Percentiles rank a stretch among this genome's conserved stretches.
phyloP scores from a whole-genome alignment of 2,888 invertebrate species.

The Siphlonurus alternatus region DNA sequence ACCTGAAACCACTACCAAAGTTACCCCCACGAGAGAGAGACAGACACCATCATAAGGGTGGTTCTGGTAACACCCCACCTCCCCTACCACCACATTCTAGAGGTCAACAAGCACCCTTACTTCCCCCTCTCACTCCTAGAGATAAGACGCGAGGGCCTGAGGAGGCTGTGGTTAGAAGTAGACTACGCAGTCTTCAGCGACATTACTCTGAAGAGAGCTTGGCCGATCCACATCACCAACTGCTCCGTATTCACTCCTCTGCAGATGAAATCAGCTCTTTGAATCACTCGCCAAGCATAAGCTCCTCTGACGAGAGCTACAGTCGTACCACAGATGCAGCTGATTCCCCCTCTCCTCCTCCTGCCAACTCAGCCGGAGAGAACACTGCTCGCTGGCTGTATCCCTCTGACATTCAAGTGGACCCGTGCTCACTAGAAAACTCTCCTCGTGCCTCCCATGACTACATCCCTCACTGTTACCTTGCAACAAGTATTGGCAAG shows the following conservation, averaged over 20 bases:
- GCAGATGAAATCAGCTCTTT: conserved; percentile 69
- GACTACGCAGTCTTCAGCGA: conserved; percentile 29
- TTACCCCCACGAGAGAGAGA: conserved; percentile 29
- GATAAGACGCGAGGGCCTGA: conserved; percentile 14
- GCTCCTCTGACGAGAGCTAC: conserved; percentile 72
- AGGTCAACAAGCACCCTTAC: conserved; percentile 12
- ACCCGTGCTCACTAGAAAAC: conserved; percentile 27
- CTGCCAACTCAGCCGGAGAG: conserved; percentile 26
- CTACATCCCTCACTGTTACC: conserved; percentile 32
- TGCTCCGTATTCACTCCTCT: conserved; percentile 50
- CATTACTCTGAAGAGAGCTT: conserved; percentile 51
- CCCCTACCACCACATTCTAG: conserved; percentile 11
- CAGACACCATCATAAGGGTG: conserved; percentile 2
- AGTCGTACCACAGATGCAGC: conserved; percentile 62
- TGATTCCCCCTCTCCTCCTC: conserved; percentile 32
- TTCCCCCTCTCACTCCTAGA: conserved; percentile 14
- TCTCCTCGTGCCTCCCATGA: conserved; percentile 32
- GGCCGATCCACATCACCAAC: conserved; percentile 26
- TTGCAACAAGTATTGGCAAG: conserved; percentile 14
- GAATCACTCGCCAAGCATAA: conserved; percentile 64
- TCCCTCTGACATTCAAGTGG: conserved; percentile 41
- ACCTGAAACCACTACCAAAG: conserved; percentile 40
- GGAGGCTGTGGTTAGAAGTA: conserved; percentile 11
- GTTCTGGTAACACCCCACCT: background rate
- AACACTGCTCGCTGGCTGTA: conserved; percentile 39